These are phyloP conservation scores for Formicarius rufipectus DNA, from an alignment of 2,113 vertebrate genomes.

Conservation along the genomic window DNA sequence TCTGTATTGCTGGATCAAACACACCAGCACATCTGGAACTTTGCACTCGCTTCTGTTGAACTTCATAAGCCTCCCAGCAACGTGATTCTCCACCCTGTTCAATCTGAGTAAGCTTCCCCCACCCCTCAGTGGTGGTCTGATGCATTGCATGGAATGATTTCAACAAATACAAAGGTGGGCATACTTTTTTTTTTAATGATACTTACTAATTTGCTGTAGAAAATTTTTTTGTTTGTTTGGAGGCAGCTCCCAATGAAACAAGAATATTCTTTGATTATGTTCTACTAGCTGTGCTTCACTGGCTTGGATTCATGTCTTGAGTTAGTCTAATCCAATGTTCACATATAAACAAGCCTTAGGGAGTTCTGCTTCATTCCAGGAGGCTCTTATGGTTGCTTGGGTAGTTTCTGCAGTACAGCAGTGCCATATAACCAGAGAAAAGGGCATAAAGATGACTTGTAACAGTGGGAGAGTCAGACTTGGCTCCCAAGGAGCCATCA, in stretches of 20 bases:
- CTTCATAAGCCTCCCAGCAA: background rate
- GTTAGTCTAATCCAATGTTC: background rate
- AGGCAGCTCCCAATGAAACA: background rate
- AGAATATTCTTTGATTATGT: background rate
- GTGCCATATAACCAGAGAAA: rapidly evolving
- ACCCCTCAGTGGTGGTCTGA: rapidly evolving
- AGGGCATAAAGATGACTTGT: background rate
- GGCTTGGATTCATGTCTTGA: background rate
- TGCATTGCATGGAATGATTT: background rate
- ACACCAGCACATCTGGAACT: background rate
- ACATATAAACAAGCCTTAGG: background rate
- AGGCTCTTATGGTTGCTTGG: background rate
- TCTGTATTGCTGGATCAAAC: background rate
- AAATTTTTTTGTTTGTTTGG: background rate
- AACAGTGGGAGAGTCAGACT: background rate
- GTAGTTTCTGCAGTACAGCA: background rate
- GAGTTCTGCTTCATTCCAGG: background rate
- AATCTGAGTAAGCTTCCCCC: background rate
- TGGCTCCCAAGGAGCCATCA: background rate
- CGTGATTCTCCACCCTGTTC: background rate
- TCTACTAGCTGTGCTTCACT: background rate
- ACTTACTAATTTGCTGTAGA: background rate
- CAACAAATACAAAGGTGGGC: rapidly evolving
- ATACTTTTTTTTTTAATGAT: background rate
- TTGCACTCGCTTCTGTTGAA: background rate